Evolutionary conservation across 2,888 invertebrate genomes (phyloP), one percentile per base, ranked within the genome.

Genomic region (Polylopha cassiicola): DNA sequence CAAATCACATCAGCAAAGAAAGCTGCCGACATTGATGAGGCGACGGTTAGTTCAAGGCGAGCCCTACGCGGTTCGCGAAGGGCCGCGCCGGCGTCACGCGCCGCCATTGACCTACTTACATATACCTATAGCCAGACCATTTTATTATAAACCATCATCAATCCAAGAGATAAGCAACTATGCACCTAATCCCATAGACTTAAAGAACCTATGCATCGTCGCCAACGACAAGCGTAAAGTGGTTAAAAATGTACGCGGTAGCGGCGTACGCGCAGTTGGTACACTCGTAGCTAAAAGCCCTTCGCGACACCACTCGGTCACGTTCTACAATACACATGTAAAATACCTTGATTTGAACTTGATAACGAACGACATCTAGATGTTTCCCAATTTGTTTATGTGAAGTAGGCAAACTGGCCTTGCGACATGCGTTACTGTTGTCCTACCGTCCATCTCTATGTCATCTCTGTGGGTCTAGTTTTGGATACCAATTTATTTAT

Each of bases 41-140:
- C 51, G n/a, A n/a, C n/a, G 61, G 73, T 56, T 70, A 73, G 84
- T 85, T 85, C 84, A 85, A 84, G 84, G 82, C 79, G 63, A 76
- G 74, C 79, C 78, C 78, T 78, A 67, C 65, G 54, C 47, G 51
- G 58, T 62, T 64, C 64, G 73, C 75, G 72, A 80, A 82, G 84
- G 84, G 84, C 81, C 81, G 73, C 72, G 66, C 58, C 59, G 65
- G 71, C 81, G 82, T 84, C 84, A 84, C 82, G 80, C 77, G 71
- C 65, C 73, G 77, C 75, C 84, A 84, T 84, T 84, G 84, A 84
- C 84, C 82, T 56, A 84, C 75, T 75, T 84, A 67, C 61, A 61
- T 54, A 36, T 37, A 44, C 44, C 37, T 38, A 36, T 32, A 42
- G 21, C 16, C 23, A 31, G n/a, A 37, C 37, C 14, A 58, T 65